Conservation (phyloP, 1,140 invertebrate species). For the Euwallacea fornicatus region DNA sequence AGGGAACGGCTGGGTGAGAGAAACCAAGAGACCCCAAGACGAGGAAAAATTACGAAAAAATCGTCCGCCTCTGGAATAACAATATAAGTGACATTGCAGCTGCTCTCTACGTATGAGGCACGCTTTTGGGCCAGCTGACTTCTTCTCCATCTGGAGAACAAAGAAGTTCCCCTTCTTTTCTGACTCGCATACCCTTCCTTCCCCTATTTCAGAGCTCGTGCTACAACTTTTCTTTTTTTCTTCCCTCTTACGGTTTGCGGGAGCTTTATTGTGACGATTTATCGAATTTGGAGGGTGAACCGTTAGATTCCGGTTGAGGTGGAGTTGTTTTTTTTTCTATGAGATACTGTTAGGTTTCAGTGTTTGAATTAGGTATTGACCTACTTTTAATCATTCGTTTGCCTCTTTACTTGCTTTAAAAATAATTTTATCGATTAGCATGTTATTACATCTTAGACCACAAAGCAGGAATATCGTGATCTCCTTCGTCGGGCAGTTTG, state of each 20-base stretch:
- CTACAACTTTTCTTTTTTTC: slow-evolving; percentile 27
- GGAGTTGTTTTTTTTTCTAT: neutral
- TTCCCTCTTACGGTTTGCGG: slow-evolving; percentile 17
- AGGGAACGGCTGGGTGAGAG: neutral
- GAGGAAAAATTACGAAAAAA: slow-evolving; percentile 3
- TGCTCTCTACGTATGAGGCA: slow-evolving; percentile 37
- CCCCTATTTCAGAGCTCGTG: slow-evolving; percentile 33
- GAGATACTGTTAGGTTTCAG: neutral
- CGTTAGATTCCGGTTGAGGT: slow-evolving; percentile 5
- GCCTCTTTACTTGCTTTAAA: no score
- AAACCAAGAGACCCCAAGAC: neutral
- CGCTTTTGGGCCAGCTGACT: slow-evolving; percentile 44
- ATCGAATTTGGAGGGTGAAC: slow-evolving; percentile 21
- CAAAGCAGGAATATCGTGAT: no score
- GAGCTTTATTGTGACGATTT: slow-evolving; percentile 18
- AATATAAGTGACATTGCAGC: slow-evolving; percentile 40
- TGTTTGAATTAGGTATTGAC: neutral
- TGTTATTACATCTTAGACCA: no score
- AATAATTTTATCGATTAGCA: no score
- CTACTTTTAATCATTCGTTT: no score
- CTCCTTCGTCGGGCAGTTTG: no score
- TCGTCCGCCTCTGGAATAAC: slow-evolving; percentile 27
- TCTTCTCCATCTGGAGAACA: slow-evolving; percentile 45
- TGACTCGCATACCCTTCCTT: slow-evolving; percentile 41
- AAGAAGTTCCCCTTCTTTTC: slow-evolving; percentile 42